These are phyloP conservation scores for Tetranychus piercei DNA, from an alignment of 2,888 invertebrate species.

Conservation along the genomic window DNA sequence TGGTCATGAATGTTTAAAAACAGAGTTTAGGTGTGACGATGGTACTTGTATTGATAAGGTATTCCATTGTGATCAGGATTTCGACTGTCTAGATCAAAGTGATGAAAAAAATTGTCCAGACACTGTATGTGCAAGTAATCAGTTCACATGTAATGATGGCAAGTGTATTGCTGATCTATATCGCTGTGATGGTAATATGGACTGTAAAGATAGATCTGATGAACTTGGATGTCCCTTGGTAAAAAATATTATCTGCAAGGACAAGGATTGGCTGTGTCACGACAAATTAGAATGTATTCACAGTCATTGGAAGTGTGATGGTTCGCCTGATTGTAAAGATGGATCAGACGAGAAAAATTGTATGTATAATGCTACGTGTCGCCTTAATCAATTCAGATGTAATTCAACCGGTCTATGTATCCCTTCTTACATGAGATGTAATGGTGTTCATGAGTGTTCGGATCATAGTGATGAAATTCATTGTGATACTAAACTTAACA, in stretches of 20 bases:
- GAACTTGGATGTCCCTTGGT: constrained; percentile 17
- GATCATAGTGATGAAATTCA: constrained; percentile 51
- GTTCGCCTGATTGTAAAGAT: constrained; percentile 32
- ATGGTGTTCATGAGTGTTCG: constrained; percentile 57
- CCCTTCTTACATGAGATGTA: constrained; percentile 55
- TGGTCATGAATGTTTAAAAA: neutral
- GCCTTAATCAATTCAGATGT: constrained; percentile 71
- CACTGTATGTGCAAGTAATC: neutral
- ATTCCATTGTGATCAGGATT: constrained; percentile 16
- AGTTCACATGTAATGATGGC: constrained; percentile 4
- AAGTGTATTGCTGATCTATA: constrained; percentile 13
- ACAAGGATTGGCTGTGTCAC: neutral
- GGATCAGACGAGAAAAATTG: constrained; percentile 33
- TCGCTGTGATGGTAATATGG: constrained; percentile 19
- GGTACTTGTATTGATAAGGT: constrained; percentile 1
- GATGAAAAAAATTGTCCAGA: constrained; percentile 42
- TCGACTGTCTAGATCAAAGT: constrained; percentile 19
- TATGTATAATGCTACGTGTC: constrained; percentile 51
- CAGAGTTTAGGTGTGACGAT: neutral
- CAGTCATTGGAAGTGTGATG: constrained; percentile 24
- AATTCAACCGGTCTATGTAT: constrained; percentile 32
- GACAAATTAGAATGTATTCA: constrained; percentile 10
- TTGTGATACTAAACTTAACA: constrained; percentile 10
- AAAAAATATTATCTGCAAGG: neutral
- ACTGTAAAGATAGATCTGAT: constrained; percentile 19